Base-by-base conservation (phyloP, 1,140 invertebrate species). In the Zaprionus camerounensis region DNA sequence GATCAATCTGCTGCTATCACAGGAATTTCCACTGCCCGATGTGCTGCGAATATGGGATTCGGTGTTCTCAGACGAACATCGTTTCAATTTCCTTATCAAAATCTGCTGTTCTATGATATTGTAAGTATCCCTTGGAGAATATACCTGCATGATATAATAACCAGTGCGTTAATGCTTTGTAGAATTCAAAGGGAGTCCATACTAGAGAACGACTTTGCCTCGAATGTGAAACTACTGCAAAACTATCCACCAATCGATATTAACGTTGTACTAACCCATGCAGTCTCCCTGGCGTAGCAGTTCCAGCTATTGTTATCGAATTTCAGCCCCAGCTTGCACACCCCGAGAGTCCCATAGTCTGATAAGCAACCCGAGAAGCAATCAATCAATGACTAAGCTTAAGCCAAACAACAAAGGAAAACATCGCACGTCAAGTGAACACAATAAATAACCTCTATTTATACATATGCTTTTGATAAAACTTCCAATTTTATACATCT, bases 11-110 rank as follows among this genome's bases (percentile, higher is more conserved):
- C 93, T 99, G 24, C 93, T 99, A 2, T 99, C 98, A 22, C 99
- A 99, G 94, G 99, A 99, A 93, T 99, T 99, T 94, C 96, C 97
- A 34, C 93, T 99, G 68, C 99, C 99, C 1, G 98, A 99, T 94
- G 97, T 99, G 0, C 95, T 99, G 82, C 95, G 98, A 80, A 96
- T 99, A 81, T 99, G 98, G 98, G 98, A 99, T 93, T 97, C 98
- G 0, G 92, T 99, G 20, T 98, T 99, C 93, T 95, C 98, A 0
- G 98, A 99, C 93, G 94, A 96, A 68, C 95, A 96, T 55, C 94
- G 98, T 84, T 99, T 99, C 93, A 94, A 96, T 82, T 99, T 99
- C 90, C 95, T 99, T 1, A 97, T 98, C 78, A 95, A 97, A 91
- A 96, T 99, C 64, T 99, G 98, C 93, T 98, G 97, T 94, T 97